Base-by-base conservation (phyloP, 2,113 vertebrate genomes). In the Steatornis caripensis region DNA sequence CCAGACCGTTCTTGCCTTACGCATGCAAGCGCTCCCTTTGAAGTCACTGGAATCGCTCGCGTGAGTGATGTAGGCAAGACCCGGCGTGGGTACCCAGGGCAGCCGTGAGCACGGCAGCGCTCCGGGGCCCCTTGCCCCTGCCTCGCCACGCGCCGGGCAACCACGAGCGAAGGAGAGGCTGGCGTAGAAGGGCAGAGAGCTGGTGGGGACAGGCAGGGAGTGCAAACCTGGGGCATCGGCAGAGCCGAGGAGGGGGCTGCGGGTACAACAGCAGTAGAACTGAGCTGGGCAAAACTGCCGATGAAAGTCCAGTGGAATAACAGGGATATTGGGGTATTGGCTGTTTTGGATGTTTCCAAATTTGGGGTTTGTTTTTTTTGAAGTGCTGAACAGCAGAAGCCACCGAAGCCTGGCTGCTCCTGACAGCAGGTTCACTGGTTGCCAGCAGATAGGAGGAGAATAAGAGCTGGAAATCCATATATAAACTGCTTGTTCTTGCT, bases 91-190 rank as follows among this genome's bases (percentile, higher is more conserved):
- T 11, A 4, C 12, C 2, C 0, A n/a, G 4, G 20, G 7, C 58
- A 18, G 41, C 72, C 23, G 12, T 5, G 2, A 3, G 21, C 37
- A 12, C 23, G 6, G 60, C 23, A 2, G 53, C 32, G 13, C 39
- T 14, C 15, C 0, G 37, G 37, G 21, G 53, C 54, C 37, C 45
- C 13, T 0, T 15, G 36, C 32, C 36, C 36, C 17, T 1, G 1
- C 21, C 11, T 21, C 65, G 89, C 62, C 82, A 10, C 26, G 32
- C n/a, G 10, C 19, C 1, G 2, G 64, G 49, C 32, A 15, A 15
- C 16, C 21, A 4, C 1, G 0, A 3, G 3, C 0, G 5, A 18
- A 6, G 12, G 9, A 29, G 58, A 2, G 0, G 4, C 49, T 17
- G 30, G 45, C n/a, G 26, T 17, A 19, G 60, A 15, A 10, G 72